phyloP scores from a whole-genome alignment of 2,797 vertebrate species.

The Myotis vivesi region DNA sequence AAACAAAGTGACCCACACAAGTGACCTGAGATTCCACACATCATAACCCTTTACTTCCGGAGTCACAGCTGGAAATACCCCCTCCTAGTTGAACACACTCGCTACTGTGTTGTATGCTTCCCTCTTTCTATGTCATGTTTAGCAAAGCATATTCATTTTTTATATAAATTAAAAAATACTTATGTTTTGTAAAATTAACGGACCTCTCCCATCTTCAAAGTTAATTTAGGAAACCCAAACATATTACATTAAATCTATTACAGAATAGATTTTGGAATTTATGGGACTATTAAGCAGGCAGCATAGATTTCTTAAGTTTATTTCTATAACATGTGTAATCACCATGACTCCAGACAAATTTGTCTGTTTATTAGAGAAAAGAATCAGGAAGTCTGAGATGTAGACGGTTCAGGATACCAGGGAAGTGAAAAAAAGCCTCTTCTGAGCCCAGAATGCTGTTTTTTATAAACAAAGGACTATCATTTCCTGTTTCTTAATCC shows the following conservation, averaged over 20 bases:
- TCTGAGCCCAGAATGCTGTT: constrained; percentile 20
- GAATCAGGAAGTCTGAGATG: constrained; percentile 61
- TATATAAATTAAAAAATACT: background rate
- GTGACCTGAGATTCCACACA: background rate
- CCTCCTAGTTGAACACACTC: background rate
- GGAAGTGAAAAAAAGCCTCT: constrained; percentile 57
- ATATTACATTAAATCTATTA: background rate
- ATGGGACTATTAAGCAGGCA: background rate
- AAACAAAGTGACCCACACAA: background rate
- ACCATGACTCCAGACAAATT: constrained; percentile 9
- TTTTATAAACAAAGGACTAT: constrained; percentile 60
- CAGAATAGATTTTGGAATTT: constrained; percentile 7
- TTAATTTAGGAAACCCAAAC: constrained; percentile 17
- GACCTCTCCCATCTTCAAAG: background rate
- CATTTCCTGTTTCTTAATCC: constrained; percentile 52
- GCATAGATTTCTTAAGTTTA: constrained; percentile 15
- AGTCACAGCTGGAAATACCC: background rate
- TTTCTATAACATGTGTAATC: constrained; percentile 16
- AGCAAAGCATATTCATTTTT: background rate
- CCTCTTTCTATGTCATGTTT: background rate
- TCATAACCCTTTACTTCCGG: background rate
- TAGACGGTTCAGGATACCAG: background rate
- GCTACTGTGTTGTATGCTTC: background rate
- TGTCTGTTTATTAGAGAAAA: constrained; percentile 34
- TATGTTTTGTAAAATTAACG: background rate